Evolutionary conservation across 92 coral and sea anemone species (phyloP).

Genomic region (Epizoanthus rinbou): DNA sequence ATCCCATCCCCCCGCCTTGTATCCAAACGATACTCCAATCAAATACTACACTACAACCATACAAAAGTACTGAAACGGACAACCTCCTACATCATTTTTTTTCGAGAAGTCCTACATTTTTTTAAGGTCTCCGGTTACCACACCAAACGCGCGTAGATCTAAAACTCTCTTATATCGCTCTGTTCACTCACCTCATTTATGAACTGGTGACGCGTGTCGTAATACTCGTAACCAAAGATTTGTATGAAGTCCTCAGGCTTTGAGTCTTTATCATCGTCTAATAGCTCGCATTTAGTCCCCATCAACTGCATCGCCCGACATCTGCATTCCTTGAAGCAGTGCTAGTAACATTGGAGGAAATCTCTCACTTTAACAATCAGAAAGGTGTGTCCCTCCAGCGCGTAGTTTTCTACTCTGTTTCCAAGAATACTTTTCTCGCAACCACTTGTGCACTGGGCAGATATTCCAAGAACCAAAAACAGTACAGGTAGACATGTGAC

Average conservation of each 20-base stretch:
- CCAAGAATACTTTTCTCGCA: neutral
- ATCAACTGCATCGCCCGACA: neutral
- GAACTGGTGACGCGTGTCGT: neutral
- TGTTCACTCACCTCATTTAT: neutral
- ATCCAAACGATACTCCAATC: too few relatives aligned
- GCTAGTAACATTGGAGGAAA: neutral
- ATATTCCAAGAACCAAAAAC: neutral
- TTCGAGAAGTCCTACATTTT: too few relatives aligned
- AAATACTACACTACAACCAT: too few relatives aligned
- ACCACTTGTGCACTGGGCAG: neutral
- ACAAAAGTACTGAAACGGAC: too few relatives aligned
- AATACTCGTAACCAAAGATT: neutral
- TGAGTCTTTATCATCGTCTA: neutral
- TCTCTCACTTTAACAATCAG: neutral
- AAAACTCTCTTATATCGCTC: too few relatives aligned
- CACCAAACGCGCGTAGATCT: too few relatives aligned
- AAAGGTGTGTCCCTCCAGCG: neutral
- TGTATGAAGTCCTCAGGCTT: neutral
- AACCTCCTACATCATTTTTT: too few relatives aligned
- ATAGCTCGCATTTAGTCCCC: neutral
- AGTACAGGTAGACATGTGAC: neutral
- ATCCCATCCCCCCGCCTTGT: too few relatives aligned
- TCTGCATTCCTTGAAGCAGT: conserved; percentile 12
- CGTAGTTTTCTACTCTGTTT: neutral
- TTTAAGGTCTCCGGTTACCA: too few relatives aligned